Evolutionary conservation across 2,888 invertebrate species (phyloP), one percentile per base, ranked within the genome.

Genomic region (Pelosia muscerda): DNA sequence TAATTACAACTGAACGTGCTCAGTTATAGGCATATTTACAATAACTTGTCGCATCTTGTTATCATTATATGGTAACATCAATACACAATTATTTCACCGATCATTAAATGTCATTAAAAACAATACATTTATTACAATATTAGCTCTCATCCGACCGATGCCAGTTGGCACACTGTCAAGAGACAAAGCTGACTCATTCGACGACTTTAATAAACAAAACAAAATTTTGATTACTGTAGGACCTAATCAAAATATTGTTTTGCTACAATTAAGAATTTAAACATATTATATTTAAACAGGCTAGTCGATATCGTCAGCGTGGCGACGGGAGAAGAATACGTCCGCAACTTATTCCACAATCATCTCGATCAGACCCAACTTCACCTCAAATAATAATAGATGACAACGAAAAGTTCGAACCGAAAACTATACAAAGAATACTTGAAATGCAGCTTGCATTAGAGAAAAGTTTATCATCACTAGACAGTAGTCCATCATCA

Each of bases 271-370:
- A 63, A 63, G 57, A 76, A 34, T 74, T 64, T 54, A 74, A 79
- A 60, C 73, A 82, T 86, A 83, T 91, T 93, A 85, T 94, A 84
- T 93, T 87, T 84, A 85, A 90, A 93, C 95, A 95, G 95, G 95
- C 95, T 79, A 90, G 88, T 89, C 92, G 92, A 85, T 94, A 94
- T 87, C 93, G 93, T 76, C 91, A 90, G 78, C 91, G 92, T 84
- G 89, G 85, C 88, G 89, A 90, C 82, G 88, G 90, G 85, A 89
- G 90, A 89, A 90, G 90, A 84, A 86, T 90, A 71, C 89, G 88
- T 64, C 85, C 88, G 72, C 84, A 89, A 71, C 89, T 90, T 79
- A 75, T 86, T 71, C 81, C 88, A 63, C 88, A 86, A 79, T 82
- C 88, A 69, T 82, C 87, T 73, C 86, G 85, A 76, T 91, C 90